Evolutionary conservation across 1,140 invertebrate species (phyloP), one percentile per base, ranked within the genome.

Genomic region (Drosophila trapezifrons): DNA sequence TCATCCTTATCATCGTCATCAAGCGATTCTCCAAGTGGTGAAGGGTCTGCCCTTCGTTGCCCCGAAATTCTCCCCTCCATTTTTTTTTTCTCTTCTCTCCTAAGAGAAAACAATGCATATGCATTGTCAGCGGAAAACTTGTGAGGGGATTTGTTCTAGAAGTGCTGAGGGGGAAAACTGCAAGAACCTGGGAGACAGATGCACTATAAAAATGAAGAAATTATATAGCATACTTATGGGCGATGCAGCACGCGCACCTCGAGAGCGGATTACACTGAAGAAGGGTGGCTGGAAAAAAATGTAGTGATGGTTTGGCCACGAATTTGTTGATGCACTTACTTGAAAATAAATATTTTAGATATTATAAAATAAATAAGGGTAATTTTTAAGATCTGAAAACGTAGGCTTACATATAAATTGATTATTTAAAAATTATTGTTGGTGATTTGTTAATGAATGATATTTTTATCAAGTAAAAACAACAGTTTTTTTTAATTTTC

Each of bases 71-170:
- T 27, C 42, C n/a, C 27, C 32, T 1, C 13, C 13, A 29, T 13
- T 18, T 20, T 29, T 64, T 51, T 51, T 18, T 18, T n/a, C n/a
- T 43, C 4, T 13, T 3, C 15, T 10, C 37, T 25, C 25, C 18
- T 27, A 5, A 27, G 25, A 40, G 37, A 58, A 49, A 70, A 58
- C 65, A 69, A 69, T 69, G 52, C 55, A 58, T 69, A 62, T 67
- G 81, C 81, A 86, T 76, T 85, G 81, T 86, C 81, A 82, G 82
- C 81, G 77, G 17, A 86, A 80, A 84, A 85, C 76, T 75, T 55
- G 62, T 3, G 22, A 54, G 64, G 67, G 22, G 17, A 56, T 59
- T 35, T 52, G 8, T 27, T 12, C 22, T 57, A 18, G 15, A 4
- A 40, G 27, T 32, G 32, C 25, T 8, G 13, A 22, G 10, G 45